Base-by-base conservation (phyloP, 2,797 vertebrate genomes). In the Cephalopachus bancanus region DNA sequence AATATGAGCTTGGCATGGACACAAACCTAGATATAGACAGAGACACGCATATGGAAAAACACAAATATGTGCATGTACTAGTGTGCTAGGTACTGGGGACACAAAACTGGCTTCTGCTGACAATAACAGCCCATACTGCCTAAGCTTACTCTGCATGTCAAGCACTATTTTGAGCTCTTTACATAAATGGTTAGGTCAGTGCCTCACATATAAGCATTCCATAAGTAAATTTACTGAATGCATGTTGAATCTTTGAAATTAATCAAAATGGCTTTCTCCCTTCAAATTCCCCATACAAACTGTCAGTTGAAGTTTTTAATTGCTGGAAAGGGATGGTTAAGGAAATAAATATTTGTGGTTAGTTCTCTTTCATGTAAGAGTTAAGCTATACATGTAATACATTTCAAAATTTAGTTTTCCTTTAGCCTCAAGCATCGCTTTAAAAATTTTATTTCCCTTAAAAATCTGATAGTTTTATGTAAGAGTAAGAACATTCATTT, bases 381-480 rank as follows among this genome's bases (percentile, higher is more conserved):
- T 83, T 90, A 69, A 88, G 33, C 20, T 71, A 28, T 11, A 92
- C 71, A 19, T 49, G 26, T 51, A 84, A 74, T 53, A 49, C 44
- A 89, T 76, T 89, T 93, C 10, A 57, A 76, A 79, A 55, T 4
- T 76, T 65, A 49, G 2, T 69, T 96, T 93, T 81, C 37, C 64
- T 88, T 94, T 30, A 67, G 44, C 15, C 7, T 88, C 60, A 57
- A 64, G 37, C 26, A 16, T 91, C 33, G 80, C 9, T 5, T 83
- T 93, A 91, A 90, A 90, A 37, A 69, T 79, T 20, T 89, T 28
- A 78, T 28, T 69, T 71, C 0, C 65, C 92, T 80, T 76, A 59
- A 95, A 93, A 86, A n/a, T 37, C 3, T 55, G 71, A 55, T 49
- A 55, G 16, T 55, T 75, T 89, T 75, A 65, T n/a, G 1, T 79